Evolutionary conservation across 2,797 vertebrate genomes (phyloP), one percentile per base, ranked within the genome.

Genomic region (Lophotriccus pileatus): DNA sequence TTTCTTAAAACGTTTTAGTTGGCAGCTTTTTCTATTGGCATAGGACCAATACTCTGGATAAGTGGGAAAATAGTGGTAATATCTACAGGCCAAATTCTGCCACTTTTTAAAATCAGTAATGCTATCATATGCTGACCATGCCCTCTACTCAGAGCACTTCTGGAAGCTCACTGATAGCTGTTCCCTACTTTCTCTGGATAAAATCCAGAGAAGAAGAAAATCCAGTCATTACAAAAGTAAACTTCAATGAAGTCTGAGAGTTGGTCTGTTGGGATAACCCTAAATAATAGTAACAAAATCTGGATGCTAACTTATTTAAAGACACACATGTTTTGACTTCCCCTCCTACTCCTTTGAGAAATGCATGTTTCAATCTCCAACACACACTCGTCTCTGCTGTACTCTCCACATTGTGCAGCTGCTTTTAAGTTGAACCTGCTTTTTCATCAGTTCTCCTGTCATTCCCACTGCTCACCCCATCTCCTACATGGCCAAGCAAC

Each of bases 11-110:
- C 0, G 3, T 94, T 94, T 91, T 77, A 23, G 47, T 93, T 95
- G 93, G 90, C 89, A 95, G 81, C 53, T 89, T 89, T 34, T 92
- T 68, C 81, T 91, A 5, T 34, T 93, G 87, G 81, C 75, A 21
- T n/a, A 12, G 5, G 69, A 68, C 75, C 87, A 96, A 66, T 6
- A 44, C 12, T 84, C 75, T 44, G 46, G 10, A 9, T 50, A 80
- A 91, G 56, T 69, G 78, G 81, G 83, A 93, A 95, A 95, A 87
- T 1, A 89, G 88, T 1, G 0, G 30, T 50, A 62, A 44, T 95
- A 87, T 74, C 82, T 53, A 77, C 43, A 60, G 78, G 81, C 46
- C 72, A 85, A 92, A 87, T 68, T 95, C 89, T 92, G 59, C 72
- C 68, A 84, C 72, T 90, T 90, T 44, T 92, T 62, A 22, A 41